Evolutionary conservation across 2,888 invertebrate species (phyloP), one percentile per base, ranked within the genome.

Genomic region (Didymodactylos carnosus): DNA sequence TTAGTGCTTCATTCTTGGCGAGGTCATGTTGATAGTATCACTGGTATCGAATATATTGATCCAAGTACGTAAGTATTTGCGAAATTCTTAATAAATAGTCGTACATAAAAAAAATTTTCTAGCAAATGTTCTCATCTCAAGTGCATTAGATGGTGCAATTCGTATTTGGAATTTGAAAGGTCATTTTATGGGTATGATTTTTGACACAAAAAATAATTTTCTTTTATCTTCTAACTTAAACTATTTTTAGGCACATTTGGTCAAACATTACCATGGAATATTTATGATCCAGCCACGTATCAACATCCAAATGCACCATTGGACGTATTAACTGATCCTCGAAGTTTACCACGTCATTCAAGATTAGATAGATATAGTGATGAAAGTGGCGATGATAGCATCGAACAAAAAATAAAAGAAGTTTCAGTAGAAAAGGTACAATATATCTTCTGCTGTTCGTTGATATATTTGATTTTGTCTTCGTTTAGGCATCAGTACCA

Each of bases 231-330:
- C 19, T 40, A 72, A n/a, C n/a, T n/a, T n/a, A n/a, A n/a, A n/a
- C n/a, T n/a, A n/a, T 23, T 25, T 70, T n/a, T n/a, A 53, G 53
- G 53, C 16, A 53, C 53, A 29, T 53, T 25, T 53, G 53, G 53
- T 7, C 53, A 53, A 53, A 27, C 53, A 11, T 81, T 82, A 40
- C 77, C 79, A 4, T 83, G 83, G 83, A 81, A 82, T 74, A 77
- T 83, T n/a, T 80, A 81, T 77, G 81, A 82, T 75, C 77, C 79
- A 39, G 75, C 78, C 14, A 80, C 82, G 11, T 83, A 78, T 77
- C 80, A 81, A 75, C 82, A 83, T 76, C 83, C 83, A 14, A 82
- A 82, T 81, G 82, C 83, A 69, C 83, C 83, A 2, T 82, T 81
- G 75, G 83, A 83, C 78, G 82, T 83, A 14, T 80, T 83, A 35